Conservation (phyloP, 2,888 invertebrate species). For the Zele albiditarsus region DNA sequence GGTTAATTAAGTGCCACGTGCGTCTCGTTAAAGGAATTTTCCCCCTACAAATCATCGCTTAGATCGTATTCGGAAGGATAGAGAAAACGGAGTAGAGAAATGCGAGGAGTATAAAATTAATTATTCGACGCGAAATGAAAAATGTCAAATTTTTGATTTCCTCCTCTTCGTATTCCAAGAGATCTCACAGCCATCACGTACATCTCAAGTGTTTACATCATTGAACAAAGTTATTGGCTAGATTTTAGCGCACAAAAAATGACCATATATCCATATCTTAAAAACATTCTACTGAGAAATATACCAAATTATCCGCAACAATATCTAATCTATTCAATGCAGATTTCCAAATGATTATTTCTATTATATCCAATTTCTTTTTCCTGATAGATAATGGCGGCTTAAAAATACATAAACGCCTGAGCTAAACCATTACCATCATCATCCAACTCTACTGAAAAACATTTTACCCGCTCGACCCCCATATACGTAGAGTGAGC, state of each 20-base stretch:
- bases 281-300: no score
- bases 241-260: no score
- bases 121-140: background rate
- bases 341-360: background rate
- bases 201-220: no score
- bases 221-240: no score
- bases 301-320: no score
- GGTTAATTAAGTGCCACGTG: slow-evolving; percentile 65
- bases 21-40: slow-evolving; percentile 63
- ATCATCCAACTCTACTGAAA: background rate
- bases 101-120: background rate
- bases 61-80: slow-evolving; percentile 42
- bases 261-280: no score
- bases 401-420: background rate
- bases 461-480: background rate
- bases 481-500: slow-evolving; percentile 3
- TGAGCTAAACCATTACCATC: background rate
- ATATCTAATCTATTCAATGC: background rate
- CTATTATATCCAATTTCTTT: background rate
- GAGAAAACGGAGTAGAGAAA: background rate
- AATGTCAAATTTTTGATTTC: background rate
- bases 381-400: background rate
- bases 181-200: no score
- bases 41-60: slow-evolving; percentile 61
- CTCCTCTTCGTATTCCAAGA: no score